Conservation (phyloP, 2,888 invertebrate species). For the Oegoconia quadripuncta region DNA sequence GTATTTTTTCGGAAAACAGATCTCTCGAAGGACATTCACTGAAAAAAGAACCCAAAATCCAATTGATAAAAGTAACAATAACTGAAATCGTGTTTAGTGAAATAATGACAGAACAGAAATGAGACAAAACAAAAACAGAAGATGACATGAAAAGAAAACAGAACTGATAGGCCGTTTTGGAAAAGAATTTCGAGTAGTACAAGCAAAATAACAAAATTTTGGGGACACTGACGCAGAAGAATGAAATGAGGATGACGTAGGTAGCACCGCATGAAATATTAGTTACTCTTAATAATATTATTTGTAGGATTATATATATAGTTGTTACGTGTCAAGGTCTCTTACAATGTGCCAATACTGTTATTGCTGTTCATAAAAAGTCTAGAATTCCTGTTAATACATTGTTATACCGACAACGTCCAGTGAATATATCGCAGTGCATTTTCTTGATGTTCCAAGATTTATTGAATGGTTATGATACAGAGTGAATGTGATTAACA, state of each 20-base stretch:
- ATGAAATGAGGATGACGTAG: conserved; percentile 55
- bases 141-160: conserved; percentile 60
- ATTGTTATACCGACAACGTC: conserved; percentile 48
- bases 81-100: conserved; percentile 53
- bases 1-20: conserved; percentile 71
- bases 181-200: conserved; percentile 66
- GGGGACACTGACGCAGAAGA: conserved; percentile 55
- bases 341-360: conserved; percentile 56
- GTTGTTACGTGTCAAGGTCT: conserved; percentile 42
- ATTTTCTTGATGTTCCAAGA: conserved; percentile 57
- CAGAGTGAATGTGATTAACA: conserved; percentile 69
- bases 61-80: conserved; percentile 39
- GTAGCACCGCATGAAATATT: conserved; percentile 44
- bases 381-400: conserved; percentile 15
- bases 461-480: conserved; percentile 61
- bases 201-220: conserved; percentile 67
- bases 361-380: conserved; percentile 29
- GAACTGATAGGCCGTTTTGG: conserved; percentile 80
- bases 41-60: conserved; percentile 47
- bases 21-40: conserved; percentile 78
- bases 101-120: conserved; percentile 62
- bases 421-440: conserved; percentile 67
- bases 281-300: conserved; percentile 24
- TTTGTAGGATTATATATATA: conserved; percentile 43
- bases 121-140: conserved; percentile 55